Conservation (phyloP, 2,888 invertebrate species). For the Parnassius apollo region DNA sequence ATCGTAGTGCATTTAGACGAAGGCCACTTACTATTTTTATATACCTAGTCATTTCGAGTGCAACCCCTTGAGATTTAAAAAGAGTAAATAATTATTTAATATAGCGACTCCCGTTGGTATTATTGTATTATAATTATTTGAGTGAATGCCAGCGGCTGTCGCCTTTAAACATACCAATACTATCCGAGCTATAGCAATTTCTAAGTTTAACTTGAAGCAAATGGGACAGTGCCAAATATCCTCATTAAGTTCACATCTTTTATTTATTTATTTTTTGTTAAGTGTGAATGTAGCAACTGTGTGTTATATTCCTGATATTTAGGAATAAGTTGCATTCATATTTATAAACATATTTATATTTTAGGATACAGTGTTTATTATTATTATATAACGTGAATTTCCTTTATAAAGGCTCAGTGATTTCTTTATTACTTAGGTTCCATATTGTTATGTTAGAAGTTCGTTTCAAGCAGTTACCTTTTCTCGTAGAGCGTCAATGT, state of each 20-base stretch:
- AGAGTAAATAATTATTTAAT: constrained; percentile 60
- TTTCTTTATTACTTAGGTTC: constrained; percentile 45
- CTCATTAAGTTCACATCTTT: constrained; percentile 70
- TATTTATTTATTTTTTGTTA: constrained; percentile 63
- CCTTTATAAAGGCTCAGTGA: constrained; percentile 76
- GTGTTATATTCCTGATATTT: constrained; percentile 81
- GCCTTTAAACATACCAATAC: constrained; percentile 41
- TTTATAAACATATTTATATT: constrained; percentile 74
- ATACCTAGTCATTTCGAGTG: constrained; percentile 80
- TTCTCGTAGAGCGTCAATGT: constrained; percentile 8
- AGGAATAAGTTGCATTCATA: constrained; percentile 80
- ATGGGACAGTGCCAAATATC: constrained; percentile 81
- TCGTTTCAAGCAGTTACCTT: constrained; percentile 22
- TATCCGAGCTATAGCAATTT: constrained; percentile 38
- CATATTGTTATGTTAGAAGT: constrained; percentile 29
- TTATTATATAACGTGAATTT: constrained; percentile 59
- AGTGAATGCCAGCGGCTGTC: constrained; percentile 43
- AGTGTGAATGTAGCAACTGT: constrained; percentile 79
- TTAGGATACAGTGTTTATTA: constrained; percentile 68
- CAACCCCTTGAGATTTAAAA: constrained; percentile 77
- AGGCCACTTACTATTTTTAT: constrained; percentile 75
- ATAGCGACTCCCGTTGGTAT: constrained; percentile 43
- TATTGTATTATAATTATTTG: constrained; percentile 72
- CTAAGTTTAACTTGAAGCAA: constrained; percentile 40
- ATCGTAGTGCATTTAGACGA: constrained; percentile 69